Conservation (phyloP, 1,140 invertebrate species). For the Aphaenogaster floridana region DNA sequence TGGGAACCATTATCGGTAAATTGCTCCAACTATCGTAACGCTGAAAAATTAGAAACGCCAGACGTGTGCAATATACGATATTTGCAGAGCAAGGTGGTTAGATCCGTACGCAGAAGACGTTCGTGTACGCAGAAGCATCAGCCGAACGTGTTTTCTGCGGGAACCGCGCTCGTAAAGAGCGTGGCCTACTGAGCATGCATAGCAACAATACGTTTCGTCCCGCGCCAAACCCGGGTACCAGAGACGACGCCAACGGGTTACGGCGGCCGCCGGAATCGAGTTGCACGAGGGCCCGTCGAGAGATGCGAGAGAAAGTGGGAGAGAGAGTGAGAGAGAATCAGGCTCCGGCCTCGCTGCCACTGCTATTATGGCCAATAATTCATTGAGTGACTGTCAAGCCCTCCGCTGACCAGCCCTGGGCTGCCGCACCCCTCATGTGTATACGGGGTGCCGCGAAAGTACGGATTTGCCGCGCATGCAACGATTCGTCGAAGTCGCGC, state of each 20-base stretch:
- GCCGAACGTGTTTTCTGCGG: background rate
- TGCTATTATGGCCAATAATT: slow-evolving; percentile 86
- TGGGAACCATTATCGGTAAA: background rate
- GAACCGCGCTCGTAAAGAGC: slow-evolving; percentile 42
- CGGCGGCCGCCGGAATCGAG: slow-evolving; percentile 74
- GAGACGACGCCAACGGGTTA: slow-evolving; percentile 75
- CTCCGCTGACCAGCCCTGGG: slow-evolving; percentile 78
- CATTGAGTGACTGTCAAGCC: slow-evolving; percentile 84
- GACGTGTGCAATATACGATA: background rate
- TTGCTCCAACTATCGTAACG: background rate
- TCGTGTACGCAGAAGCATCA: slow-evolving; percentile 10
- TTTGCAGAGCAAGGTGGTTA: background rate
- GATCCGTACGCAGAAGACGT: background rate
- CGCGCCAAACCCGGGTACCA: slow-evolving; percentile 29
- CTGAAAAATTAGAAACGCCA: background rate
- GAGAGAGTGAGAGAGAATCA: slow-evolving; percentile 64
- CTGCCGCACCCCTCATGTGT: slow-evolving; percentile 79
- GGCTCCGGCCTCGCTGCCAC: slow-evolving; percentile 82
- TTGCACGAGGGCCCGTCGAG: slow-evolving; percentile 71
- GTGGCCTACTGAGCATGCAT: slow-evolving; percentile 68
- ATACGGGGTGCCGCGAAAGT: slow-evolving; percentile 78
- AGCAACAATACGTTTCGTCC: slow-evolving; percentile 75
- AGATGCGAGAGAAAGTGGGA: slow-evolving; percentile 69
- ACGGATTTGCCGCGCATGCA: slow-evolving; percentile 47
- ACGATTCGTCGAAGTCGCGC: background rate